Evolutionary conservation across 2,797 vertebrate species (phyloP), one percentile per base, ranked within the genome.

Genomic region (Neostethus bicornis): DNA sequence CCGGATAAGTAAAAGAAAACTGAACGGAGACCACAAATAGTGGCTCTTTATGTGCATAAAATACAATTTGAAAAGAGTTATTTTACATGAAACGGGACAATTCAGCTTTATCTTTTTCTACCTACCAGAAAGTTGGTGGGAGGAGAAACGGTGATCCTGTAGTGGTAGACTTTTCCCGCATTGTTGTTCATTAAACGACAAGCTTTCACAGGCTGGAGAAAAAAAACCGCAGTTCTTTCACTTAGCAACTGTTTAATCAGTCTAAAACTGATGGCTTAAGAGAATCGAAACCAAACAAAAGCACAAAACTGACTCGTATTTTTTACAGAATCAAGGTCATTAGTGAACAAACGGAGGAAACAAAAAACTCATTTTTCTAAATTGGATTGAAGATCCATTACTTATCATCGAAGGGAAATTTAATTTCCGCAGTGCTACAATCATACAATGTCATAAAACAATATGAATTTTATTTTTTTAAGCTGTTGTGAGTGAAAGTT

Each of bases 101-200:
- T n/a, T n/a, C n/a, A n/a, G n/a, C n/a, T n/a, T n/a, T n/a, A n/a
- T n/a, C n/a, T n/a, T n/a, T n/a, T n/a, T n/a, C n/a, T n/a, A n/a
- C n/a, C n/a, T 91, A 98, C 97, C 90, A 99, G 91, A 85, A 99
- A 99, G 90, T 99, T 99, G 52, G 97, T 99, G 55, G 97, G 96
- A 8, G 97, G 97, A 0, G 97, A 99, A 66, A 99, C 96, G 0
- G 97, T 99, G 77, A 99, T 96, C 77, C 97, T 88, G 79, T 99
- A 99, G 90, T 99, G 97, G 79, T 94, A 98, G 1, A 98, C 92
- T 23, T 94, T 93, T 10, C 97, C 97, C 0, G 95, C 86, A 3
- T 99, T 99, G 92, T 99, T 99, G 90, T 89, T 98, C 95, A 98
- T 97, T 0, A 83, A 85, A 4, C 97, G 96, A 49, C 96, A 99